A percentile compares a stretch with the other conserved stretches of the same genome.
Evolutionary conservation across 2,113 vertebrate species (phyloP).

Genomic region (Apaloderma vittatum): DNA sequence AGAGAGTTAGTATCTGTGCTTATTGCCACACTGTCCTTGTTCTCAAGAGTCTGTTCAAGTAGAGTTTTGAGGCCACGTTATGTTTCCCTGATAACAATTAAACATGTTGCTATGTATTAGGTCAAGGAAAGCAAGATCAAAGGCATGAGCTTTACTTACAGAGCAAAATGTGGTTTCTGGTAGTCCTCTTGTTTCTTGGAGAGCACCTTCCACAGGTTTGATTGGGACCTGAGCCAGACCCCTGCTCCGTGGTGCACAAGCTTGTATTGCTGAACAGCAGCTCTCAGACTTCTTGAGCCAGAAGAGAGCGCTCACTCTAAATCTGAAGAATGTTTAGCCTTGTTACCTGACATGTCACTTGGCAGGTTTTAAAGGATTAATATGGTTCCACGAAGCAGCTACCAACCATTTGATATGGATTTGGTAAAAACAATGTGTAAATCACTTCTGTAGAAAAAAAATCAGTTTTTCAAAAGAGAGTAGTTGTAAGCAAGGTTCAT

Average conservation of each 20-base stretch:
- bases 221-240: not conserved
- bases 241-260: not conserved
- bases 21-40: not conserved
- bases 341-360: not conserved
- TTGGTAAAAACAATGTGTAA: not conserved
- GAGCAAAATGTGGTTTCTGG: not conserved
- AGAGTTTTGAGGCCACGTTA: not conserved
- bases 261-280: not conserved
- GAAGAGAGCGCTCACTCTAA: not conserved
- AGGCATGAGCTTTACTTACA: not conserved
- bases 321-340: not conserved
- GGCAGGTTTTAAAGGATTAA: not conserved
- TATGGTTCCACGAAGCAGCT: not conserved
- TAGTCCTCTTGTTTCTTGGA: not conserved
- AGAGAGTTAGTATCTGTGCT: not conserved
- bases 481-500: not conserved
- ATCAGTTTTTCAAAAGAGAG: not conserved
- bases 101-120: not conserved
- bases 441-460: not conserved
- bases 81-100: not conserved
- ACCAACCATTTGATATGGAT: not conserved
- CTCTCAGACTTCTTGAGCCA: not conserved
- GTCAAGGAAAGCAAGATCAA: not conserved
- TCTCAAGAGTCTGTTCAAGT: not conserved
- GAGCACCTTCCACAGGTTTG: not conserved